A percentile compares a stretch with the other conserved stretches of the same genome.
These are phyloP conservation scores for Tinea pellionella DNA, from an alignment of 2,888 invertebrate genomes.

Conservation along the genomic window DNA sequence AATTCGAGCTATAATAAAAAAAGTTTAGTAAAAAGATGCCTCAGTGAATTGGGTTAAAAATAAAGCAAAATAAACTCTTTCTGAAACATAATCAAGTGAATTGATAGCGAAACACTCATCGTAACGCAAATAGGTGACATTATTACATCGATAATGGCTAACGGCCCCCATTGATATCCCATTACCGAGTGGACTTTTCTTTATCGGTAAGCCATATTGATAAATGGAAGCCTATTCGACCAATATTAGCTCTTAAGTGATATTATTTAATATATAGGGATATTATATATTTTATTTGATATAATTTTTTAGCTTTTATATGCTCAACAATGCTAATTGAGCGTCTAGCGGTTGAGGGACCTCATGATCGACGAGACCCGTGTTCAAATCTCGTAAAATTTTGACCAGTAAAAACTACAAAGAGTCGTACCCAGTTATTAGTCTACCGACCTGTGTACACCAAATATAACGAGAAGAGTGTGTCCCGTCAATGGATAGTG, in stretches of 20 bases:
- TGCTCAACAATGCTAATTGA: too few species aligned
- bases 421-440: too few species aligned
- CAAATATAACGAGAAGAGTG: too few species aligned
- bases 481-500: too few species aligned
- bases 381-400: too few species aligned
- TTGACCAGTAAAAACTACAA: too few species aligned
- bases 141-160: constrained; percentile 3
- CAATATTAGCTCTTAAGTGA: constrained; percentile 3
- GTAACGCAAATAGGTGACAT: neutral
- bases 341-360: too few species aligned
- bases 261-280: neutral
- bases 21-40: too few species aligned
- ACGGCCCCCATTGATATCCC: constrained; percentile 11
- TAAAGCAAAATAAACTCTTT: neutral
- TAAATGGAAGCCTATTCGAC: neutral
- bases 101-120: constrained; percentile 3
- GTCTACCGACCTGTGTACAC: too few species aligned
- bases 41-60: neutral
- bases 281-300: neutral
- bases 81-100: neutral
- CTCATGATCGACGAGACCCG: too few species aligned
- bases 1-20: too few species aligned
- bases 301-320: neutral
- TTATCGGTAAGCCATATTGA: constrained; percentile 11
- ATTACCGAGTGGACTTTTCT: constrained; percentile 11